Conservation (phyloP, 2,113 vertebrate genomes). For the Argyrosomus japonicus region DNA sequence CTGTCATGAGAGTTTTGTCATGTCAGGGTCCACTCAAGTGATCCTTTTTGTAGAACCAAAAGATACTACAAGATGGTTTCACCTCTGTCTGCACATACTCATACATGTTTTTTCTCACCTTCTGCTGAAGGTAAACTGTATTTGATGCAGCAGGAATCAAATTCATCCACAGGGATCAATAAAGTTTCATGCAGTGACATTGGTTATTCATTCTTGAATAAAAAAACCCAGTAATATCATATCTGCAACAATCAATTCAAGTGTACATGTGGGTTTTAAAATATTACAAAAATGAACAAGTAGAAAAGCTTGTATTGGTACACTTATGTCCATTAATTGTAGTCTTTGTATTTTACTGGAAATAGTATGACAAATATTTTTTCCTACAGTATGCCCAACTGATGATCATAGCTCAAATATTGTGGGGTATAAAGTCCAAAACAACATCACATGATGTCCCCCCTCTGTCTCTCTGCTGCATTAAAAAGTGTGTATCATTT, state of each 20-base stretch:
- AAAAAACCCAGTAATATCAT: neutral
- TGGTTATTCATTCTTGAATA: neutral
- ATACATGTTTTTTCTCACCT: neutral
- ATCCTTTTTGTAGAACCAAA: neutral
- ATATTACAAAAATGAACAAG: too few species aligned
- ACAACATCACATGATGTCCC: too few species aligned
- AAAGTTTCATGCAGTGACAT: neutral
- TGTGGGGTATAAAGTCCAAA: too few species aligned
- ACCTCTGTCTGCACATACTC: neutral
- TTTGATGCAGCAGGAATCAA: neutral
- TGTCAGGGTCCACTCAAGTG: constrained; percentile 7
- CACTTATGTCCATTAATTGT: neutral
- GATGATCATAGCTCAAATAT: neutral
- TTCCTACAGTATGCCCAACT: too few species aligned
- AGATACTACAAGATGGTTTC: neutral
- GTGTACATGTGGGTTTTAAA: too few species aligned
- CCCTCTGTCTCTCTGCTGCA: too few species aligned
- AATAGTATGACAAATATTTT: neutral
- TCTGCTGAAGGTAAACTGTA: neutral
- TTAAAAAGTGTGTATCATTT: too few species aligned
- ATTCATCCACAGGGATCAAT: neutral
- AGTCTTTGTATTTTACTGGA: neutral
- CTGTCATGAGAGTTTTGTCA: constrained; percentile 17
- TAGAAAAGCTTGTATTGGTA: neutral
- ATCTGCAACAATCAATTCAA: neutral